Base-by-base conservation (phyloP, 2,113 vertebrate genomes). In the Parus major region DNA sequence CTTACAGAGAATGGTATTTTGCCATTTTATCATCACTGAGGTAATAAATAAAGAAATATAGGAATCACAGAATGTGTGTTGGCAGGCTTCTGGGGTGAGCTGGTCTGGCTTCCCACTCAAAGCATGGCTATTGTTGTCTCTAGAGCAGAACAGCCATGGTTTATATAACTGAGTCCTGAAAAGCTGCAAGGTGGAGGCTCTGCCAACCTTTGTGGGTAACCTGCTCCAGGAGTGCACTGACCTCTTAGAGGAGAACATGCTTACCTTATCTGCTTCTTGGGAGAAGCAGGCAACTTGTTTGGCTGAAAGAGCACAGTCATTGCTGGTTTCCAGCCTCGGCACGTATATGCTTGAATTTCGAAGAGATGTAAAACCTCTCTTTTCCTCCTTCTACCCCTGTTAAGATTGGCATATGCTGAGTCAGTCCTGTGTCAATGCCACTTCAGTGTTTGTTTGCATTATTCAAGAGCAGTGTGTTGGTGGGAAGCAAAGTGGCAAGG, bases 71-170 rank as follows among this genome's bases (percentile, higher is more conserved):
- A 46, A 8, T 42, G n/a, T n/a, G 49, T 7, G 12, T n/a, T 90
- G 57, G 24, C 68, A 69, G 24, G 35, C 44, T 83, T 41, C 18
- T 35, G 19, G 55, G 31, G 9, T n/a, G 22, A 86, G 68, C n/a
- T 81, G 52, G 25, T 77, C 33, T 0, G 0, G 9, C 39, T 70
- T 89, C 42, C 69, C 46, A 16, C 25, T 60, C 0, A 0, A 49
- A 66, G 33, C 12, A 17, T 0, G 0, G 24, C 22, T 57, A 0
- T 13, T 84, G 80, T 10, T 11, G 1, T 18, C 50, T 86, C 9
- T 49, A 7, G 44, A 82, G 42, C 24, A 41, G 71, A 76, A 18
- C 39, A 94, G 44, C 29, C 31, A 9, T 36, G 55, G 17, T 88
- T 82, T 85, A 39, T 33, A 19, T 52, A 55, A 18, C n/a, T 1